Percentiles rank a stretch among this genome's conserved stretches.
Conservation (phyloP, 2,888 invertebrate genomes). For the Rhingia campestris region DNA sequence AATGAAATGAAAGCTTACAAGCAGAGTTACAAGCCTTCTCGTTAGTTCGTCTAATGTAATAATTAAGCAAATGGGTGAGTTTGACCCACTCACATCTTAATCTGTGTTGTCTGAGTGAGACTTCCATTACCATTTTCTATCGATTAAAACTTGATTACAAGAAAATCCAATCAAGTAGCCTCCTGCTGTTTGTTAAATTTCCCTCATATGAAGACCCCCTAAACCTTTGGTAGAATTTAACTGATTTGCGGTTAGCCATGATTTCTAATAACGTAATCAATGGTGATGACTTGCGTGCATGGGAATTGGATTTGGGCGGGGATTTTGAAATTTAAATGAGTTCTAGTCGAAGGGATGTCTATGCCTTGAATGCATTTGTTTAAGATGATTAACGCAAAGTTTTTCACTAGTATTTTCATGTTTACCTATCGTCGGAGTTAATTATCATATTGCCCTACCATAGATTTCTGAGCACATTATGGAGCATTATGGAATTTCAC, state of each 20-base stretch:
- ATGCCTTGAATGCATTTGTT: too few species aligned
- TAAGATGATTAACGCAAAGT: too few species aligned
- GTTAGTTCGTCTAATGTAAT: not conserved
- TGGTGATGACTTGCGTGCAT: not conserved
- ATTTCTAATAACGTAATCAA: not conserved
- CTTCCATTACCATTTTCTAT: not conserved
- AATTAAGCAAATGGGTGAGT: not conserved
- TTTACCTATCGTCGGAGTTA: too few species aligned
- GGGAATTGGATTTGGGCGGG: not conserved
- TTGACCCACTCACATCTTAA: constrained; percentile 13
- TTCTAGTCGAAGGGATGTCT: too few species aligned
- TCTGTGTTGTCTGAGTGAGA: not conserved
- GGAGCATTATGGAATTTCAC: too few species aligned
- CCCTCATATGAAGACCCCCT: not conserved
- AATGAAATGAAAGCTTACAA: constrained; percentile 11
- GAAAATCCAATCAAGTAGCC: not conserved
- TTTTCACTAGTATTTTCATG: too few species aligned
- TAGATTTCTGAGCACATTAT: too few species aligned
- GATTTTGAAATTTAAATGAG: too few species aligned
- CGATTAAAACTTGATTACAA: too few species aligned
- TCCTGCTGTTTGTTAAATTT: constrained; percentile 28
- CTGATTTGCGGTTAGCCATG: not conserved
- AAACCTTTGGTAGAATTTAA: not conserved
- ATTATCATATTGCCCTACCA: too few species aligned
- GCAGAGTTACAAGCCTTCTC: not conserved